These are phyloP conservation scores for Lanius collurio DNA, from an alignment of 2,113 vertebrate species.

Conservation along the genomic window DNA sequence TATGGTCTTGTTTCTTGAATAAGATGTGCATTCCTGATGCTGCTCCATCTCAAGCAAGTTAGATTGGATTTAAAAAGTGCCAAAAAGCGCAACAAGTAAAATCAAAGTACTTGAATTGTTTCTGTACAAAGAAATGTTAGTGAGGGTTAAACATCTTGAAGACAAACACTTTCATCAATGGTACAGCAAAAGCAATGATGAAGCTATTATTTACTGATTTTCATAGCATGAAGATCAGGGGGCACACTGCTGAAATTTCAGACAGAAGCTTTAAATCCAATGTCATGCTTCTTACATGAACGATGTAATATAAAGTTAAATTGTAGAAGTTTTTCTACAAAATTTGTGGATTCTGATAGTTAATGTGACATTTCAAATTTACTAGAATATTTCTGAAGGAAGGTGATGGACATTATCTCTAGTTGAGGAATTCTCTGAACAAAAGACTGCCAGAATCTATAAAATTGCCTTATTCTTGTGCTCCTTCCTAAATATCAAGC, in stretches of 20 bases:
- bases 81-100: neutral
- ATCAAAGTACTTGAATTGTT: neutral
- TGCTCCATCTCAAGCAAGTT: neutral
- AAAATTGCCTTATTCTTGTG: neutral
- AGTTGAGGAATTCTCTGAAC: neutral
- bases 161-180: neutral
- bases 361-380: neutral
- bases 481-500: neutral
- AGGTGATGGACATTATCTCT: neutral
- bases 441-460: neutral
- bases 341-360: neutral
- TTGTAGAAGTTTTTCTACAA: neutral
- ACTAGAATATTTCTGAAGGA: neutral
- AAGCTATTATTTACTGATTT: neutral
- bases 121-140: neutral
- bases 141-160: neutral
- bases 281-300: neutral
- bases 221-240: neutral
- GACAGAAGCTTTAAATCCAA: neutral
- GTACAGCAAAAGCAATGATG: neutral
- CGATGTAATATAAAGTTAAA: neutral
- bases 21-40: neutral
- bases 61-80: neutral
- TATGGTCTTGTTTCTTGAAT: neutral
- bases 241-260: neutral